A percentile compares a stretch with the other conserved stretches of the same genome.
phyloP scores from a whole-genome alignment of 2,113 vertebrate species.

The Accipiter cooperii region DNA sequence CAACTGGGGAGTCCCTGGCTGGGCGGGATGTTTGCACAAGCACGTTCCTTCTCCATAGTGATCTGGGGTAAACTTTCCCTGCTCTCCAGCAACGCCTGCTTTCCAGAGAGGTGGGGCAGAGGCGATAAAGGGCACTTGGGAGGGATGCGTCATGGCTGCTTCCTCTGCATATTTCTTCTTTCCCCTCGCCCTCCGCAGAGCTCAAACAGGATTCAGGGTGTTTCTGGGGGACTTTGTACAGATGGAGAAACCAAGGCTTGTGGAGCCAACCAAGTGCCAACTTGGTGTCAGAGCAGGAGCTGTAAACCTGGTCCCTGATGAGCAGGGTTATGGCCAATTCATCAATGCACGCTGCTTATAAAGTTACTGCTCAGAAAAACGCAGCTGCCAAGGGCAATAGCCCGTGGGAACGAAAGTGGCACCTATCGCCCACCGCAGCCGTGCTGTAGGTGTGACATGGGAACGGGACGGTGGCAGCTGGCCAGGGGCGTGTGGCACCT shows the following conservation, averaged over 20 bases:
- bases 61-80: neutral
- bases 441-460: neutral
- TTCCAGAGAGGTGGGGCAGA: neutral
- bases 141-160: neutral
- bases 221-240: neutral
- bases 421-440: fast-evolving
- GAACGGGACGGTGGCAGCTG: neutral
- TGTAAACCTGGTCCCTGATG: neutral
- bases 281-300: neutral
- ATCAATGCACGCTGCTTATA: fast-evolving
- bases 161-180: neutral
- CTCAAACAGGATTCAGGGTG: neutral
- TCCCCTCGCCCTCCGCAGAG: fast-evolving
- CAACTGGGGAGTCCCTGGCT: neutral
- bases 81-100: neutral
- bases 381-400: neutral
- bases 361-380: neutral
- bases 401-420: fast-evolving
- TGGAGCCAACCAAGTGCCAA: fast-evolving
- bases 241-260: neutral
- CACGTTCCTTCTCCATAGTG: slow-evolving; percentile 39
- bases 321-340: neutral
- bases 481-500: neutral
- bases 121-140: neutral
- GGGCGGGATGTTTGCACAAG: neutral